Evolutionary conservation across 2,113 vertebrate species (phyloP).

Genomic region (Sapayoa aenigma): DNA sequence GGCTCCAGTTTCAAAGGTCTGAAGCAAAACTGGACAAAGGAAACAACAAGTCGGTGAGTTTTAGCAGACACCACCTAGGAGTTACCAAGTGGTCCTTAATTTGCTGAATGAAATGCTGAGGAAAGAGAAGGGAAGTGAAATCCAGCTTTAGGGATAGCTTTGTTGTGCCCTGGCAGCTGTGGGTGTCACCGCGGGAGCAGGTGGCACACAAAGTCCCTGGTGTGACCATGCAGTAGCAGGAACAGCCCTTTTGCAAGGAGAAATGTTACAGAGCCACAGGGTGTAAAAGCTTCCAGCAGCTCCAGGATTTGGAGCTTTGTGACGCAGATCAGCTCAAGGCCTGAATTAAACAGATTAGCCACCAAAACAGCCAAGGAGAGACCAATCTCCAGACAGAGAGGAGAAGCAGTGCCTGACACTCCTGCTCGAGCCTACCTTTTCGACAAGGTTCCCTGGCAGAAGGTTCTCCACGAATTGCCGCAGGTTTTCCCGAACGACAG

Average conservation of each 20-base stretch:
- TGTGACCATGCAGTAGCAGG: fast-evolving
- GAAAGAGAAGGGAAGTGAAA: background rate
- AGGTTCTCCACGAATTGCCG: conserved; percentile 92
- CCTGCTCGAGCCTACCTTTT: conserved; percentile 74
- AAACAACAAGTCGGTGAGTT: fast-evolving
- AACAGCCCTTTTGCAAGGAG: background rate
- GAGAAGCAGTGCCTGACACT: fast-evolving
- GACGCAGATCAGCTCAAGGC: background rate
- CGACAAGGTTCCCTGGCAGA: conserved; percentile 89
- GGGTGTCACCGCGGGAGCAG: background rate
- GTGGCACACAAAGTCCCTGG: too few relatives aligned
- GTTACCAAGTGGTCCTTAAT: fast-evolving
- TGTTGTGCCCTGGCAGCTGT: background rate
- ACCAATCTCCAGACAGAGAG: too few relatives aligned
- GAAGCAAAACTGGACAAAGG: background rate
- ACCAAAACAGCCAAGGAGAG: background rate
- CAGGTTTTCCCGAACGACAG: conserved; percentile 87
- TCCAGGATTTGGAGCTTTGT: background rate
- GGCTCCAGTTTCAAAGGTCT: background rate
- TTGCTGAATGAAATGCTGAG: background rate
- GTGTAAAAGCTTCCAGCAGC: fast-evolving
- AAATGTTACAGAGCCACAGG: fast-evolving
- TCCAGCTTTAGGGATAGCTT: background rate
- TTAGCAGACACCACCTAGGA: fast-evolving
- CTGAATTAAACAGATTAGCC: background rate